Base-by-base conservation (phyloP, 2,797 vertebrate genomes). In the Denticeps clupeoides region DNA sequence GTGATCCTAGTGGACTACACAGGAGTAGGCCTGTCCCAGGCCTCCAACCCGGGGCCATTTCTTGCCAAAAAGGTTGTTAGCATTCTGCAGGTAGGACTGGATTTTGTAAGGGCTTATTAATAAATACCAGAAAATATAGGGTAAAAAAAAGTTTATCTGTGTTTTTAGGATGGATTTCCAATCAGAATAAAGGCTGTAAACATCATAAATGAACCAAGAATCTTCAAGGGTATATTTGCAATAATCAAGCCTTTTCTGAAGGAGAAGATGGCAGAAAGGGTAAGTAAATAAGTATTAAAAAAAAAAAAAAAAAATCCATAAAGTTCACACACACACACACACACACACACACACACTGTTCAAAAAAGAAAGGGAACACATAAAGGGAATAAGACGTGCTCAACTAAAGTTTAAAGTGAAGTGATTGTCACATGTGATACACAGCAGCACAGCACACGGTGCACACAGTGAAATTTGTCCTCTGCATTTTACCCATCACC, bases 161-260 rank as follows among this genome's bases (percentile, higher is more conserved):
- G n/a, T n/a, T 65, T 58, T 40, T 74, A 99, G 95, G 95, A 99
- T 56, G 93, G 94, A 21, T 99, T 99, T 71, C 95, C 95, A 22
- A 94, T 99, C 79, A 73, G 94, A 78, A 99, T 98, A 82, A 99
- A 99, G 80, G 93, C 91, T 1, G 93, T 98, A 47, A 94, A 98
- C 68, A 82, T 97, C 13, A 91, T 99, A 65, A 99, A 99, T 19
- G 95, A 99, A 60, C 95, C 95, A 26, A 82, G 86, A 54, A 99
- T 99, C 71, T 98, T 98, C 77, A 99, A 98, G 79, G 95, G 94
- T 60, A 96, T 99, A 73, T 98, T 97, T 75, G 95, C 95, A 32
- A 91, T 99, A 67, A 93, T 99, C 66, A 97, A 94, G 64, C 95
- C 95, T 12, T 99, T 99, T 74, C 75, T 99, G 69, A 99, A 99